Conservation (phyloP, 37 sponge, comb jelly and placozoan species). For the Aplysina aerophoba region DNA sequence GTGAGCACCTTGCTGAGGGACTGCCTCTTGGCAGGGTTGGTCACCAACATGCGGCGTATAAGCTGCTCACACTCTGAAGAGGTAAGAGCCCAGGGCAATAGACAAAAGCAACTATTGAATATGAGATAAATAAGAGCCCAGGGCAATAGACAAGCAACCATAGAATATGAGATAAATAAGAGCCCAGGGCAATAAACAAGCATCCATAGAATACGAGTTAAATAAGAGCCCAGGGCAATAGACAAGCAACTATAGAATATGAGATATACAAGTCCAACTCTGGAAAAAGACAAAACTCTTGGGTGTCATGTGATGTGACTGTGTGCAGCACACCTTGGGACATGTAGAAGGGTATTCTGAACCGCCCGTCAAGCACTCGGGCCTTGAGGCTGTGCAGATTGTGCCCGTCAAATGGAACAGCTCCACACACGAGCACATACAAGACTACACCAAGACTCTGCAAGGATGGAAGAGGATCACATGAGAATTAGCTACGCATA, state of each 20-base stretch:
- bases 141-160: too few relatives aligned
- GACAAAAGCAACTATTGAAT: too few relatives aligned
- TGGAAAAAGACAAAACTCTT: neutral
- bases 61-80: conserved; percentile 79
- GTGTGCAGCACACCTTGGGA: conserved; percentile 88
- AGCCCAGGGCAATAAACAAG: too few relatives aligned
- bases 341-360: conserved; percentile 95
- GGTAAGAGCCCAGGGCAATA: neutral
- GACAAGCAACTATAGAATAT: neutral
- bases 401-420: conserved; percentile 94
- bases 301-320: too few relatives aligned
- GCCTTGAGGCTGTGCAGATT: conserved; percentile 83
- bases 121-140: neutral
- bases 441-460: conserved; percentile 98
- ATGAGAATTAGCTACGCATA: neutral
- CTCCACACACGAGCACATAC: conserved; percentile 97
- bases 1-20: conserved; percentile 69
- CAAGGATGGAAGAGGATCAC: neutral
- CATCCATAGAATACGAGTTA: too few relatives aligned
- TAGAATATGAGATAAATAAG: too few relatives aligned
- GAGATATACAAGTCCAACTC: too few relatives aligned
- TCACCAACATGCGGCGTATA: conserved; percentile 85
- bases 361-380: conserved; percentile 85
- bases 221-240: too few relatives aligned
- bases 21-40: conserved; percentile 74